Conservation (phyloP, 2,888 invertebrate genomes). For the Colostygia pectinataria region DNA sequence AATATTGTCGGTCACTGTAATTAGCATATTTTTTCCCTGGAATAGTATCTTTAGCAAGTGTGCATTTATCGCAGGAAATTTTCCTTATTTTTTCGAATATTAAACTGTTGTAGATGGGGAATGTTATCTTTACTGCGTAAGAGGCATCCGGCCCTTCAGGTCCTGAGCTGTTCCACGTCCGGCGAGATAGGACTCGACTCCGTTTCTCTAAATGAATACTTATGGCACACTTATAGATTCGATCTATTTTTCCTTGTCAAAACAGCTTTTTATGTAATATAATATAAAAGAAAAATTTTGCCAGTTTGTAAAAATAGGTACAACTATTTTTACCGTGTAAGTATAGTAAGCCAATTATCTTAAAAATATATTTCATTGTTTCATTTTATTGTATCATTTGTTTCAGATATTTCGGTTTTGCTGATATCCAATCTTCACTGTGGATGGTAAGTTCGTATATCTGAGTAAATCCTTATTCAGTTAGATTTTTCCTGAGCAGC, state of each 20-base stretch:
- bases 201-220: slow-evolving; percentile 37
- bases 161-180: slow-evolving; percentile 33
- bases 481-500: not conserved
- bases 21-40: too few species aligned
- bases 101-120: slow-evolving; percentile 37
- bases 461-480: not conserved
- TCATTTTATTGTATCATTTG: too few species aligned
- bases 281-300: slow-evolving; percentile 1
- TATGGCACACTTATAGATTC: slow-evolving; percentile 14
- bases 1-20: too few species aligned
- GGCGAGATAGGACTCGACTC: slow-evolving; percentile 29
- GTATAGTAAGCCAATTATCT: too few species aligned
- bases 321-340: too few species aligned
- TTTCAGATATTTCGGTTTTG: slow-evolving; percentile 45
- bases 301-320: too few species aligned
- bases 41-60: slow-evolving; percentile 2
- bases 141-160: slow-evolving; percentile 47
- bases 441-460: slow-evolving; percentile 44
- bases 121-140: slow-evolving; percentile 52
- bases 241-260: slow-evolving; percentile 13
- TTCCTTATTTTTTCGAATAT: slow-evolving; percentile 23
- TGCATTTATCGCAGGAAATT: slow-evolving; percentile 12
- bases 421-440: slow-evolving; percentile 40
- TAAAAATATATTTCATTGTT: too few species aligned
- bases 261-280: not conserved